A percentile compares a stretch with the other conserved stretches of the same genome.
phyloP scores from a whole-genome alignment of 1,140 invertebrate species.

The Kradibia gibbosae region DNA sequence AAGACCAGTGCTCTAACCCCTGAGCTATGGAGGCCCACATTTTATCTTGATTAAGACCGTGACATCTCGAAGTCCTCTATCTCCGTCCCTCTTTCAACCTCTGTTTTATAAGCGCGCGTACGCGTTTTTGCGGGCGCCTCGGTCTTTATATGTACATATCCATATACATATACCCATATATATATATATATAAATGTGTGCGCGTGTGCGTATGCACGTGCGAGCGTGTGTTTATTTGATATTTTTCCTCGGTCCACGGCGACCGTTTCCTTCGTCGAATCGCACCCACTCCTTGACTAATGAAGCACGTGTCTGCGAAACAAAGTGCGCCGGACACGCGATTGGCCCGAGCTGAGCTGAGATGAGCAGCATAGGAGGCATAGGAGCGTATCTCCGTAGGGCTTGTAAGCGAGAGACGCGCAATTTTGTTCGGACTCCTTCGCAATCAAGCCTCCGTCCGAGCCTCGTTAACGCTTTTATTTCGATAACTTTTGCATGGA shows the following conservation, averaged over 20 bases:
- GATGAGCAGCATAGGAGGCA: neutral
- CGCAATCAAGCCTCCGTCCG: conserved; percentile 28
- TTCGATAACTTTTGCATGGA: conserved; percentile 26
- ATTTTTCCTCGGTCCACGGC: too few relatives aligned
- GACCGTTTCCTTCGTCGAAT: too few relatives aligned
- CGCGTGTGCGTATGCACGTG: neutral
- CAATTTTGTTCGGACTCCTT: conserved; percentile 28
- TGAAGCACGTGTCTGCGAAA: neutral
- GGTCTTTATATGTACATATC: too few relatives aligned
- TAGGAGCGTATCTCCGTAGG: neutral
- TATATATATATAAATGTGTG: too few relatives aligned
- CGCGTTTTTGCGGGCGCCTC: neutral
- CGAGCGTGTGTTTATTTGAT: too few relatives aligned
- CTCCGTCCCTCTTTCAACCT: neutral
- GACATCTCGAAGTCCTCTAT: conserved; percentile 20
- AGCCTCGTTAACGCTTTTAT: conserved; percentile 33
- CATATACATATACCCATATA: too few relatives aligned
- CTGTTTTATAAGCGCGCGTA: neutral
- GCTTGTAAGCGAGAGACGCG: conserved; percentile 40
- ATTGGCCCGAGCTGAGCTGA: neutral
- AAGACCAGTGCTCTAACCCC: conserved; percentile 95
- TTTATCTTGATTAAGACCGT: neutral
- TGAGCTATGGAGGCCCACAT: conserved; percentile 84
- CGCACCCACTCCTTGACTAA: too few relatives aligned
- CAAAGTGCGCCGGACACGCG: neutral